Evolutionary conservation across 1,140 invertebrate species (phyloP), one percentile per base, ranked within the genome.

Genomic region (Steinernema feltiae): DNA sequence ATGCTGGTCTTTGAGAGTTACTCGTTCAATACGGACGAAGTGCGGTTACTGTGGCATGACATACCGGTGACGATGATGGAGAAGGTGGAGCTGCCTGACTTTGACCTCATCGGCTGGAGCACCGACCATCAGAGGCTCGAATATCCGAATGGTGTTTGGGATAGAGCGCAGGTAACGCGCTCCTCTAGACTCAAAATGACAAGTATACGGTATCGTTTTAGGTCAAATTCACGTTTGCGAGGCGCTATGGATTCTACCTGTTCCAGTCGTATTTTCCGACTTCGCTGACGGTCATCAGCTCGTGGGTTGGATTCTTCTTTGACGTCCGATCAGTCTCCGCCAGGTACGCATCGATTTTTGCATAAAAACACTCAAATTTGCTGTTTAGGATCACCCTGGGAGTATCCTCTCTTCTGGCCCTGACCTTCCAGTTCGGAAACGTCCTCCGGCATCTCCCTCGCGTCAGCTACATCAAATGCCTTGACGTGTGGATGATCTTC

Each of bases 51-150:
- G 12, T 85, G 84, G 84, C 84, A 85, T 63, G 85, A 86, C 69
- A 78, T 79, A 1, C 85, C 84, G 32, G 83, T 84, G 27, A 84
- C 83, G 46, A 85, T 85, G 84, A 86, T 85, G 84, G 85, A 85
- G 70, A 81, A 86, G 72, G 84, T 86, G 18, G 84, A 85, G 71
- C 73, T 85, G 48, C 84, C 84, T 1, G 84, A 85, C 73, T 85
- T 85, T 69, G 83, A 86, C 73, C 70, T 85, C 24, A 86, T 86
- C 48, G 84, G 84, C 7, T 85, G 85, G 85, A 73, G 72, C 21
- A 85, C 85, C 17, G 82, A 86, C 73, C 84, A 85, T 48, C 73
- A 86, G 48, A 32, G 81, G 31, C 48, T 85, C 24, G 80, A 85
- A 48, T 85, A 85, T 71, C 84, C 84, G 1, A 85, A 85, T 73